phyloP scores from a whole-genome alignment of 2,113 vertebrate species.

The Xiphias gladius region DNA sequence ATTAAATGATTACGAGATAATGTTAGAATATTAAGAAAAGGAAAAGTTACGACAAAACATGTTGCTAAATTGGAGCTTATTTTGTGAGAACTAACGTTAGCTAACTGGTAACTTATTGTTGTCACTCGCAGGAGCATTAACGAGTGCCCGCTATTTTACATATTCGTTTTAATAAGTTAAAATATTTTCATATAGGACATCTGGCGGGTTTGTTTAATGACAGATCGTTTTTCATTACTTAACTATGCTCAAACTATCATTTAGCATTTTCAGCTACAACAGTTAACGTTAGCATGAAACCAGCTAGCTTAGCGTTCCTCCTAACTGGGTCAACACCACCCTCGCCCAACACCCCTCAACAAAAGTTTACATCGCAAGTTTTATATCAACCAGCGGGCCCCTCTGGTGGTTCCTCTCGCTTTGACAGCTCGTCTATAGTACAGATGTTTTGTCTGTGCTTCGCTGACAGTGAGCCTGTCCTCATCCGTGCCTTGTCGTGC shows the following conservation, averaged over 20 bases:
- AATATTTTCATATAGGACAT: not conserved
- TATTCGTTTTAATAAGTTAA: not conserved
- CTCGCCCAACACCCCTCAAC: constrained; percentile 26
- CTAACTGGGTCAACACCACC: constrained; percentile 70
- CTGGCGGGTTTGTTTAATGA: too few species aligned
- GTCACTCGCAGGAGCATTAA: not conserved
- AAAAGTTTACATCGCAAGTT: constrained; percentile 53
- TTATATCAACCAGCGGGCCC: not conserved
- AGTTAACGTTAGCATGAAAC: constrained; percentile 25
- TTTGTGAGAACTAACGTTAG: not conserved
- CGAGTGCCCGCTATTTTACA: not conserved
- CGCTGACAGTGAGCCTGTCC: not conserved
- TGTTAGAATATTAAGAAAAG: rapidly evolving
- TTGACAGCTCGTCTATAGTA: not conserved
- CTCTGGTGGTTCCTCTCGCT: not conserved
- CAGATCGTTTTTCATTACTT: too few species aligned
- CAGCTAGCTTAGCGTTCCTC: constrained; percentile 55
- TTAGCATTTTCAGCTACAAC: not conserved
- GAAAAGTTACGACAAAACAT: not conserved
- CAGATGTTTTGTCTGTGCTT: not conserved
- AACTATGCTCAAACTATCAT: too few species aligned
- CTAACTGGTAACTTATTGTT: constrained; percentile 24
- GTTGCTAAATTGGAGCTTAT: not conserved
- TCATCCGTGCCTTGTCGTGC: not conserved
- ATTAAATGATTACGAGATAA: rapidly evolving